Conservation (phyloP, 2,797 vertebrate species). For the Florisuga fusca region DNA sequence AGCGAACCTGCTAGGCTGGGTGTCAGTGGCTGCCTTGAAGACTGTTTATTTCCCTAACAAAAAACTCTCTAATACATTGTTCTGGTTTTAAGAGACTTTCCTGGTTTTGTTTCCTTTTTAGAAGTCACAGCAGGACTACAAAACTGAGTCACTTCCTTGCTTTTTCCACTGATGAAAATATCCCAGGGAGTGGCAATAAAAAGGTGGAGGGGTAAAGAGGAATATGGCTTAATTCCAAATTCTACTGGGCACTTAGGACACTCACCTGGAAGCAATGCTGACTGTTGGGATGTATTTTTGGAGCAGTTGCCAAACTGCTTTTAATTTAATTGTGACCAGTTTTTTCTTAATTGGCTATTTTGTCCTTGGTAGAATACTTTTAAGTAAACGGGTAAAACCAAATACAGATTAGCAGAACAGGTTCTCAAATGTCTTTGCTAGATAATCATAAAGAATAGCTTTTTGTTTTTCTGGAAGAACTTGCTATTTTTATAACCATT, state of each 20-base stretch:
- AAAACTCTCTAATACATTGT: conserved; percentile 48
- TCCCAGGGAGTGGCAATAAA: conserved; percentile 36
- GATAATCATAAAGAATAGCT: not conserved
- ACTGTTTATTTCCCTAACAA: not conserved
- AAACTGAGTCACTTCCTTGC: conserved; percentile 79
- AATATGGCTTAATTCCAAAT: not conserved
- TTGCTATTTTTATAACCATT: not conserved
- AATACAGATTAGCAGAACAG: not conserved
- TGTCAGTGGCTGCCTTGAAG: not conserved
- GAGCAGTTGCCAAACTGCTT: not conserved
- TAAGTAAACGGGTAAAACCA: not conserved
- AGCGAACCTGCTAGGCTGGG: not conserved
- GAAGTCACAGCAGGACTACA: conserved; percentile 28
- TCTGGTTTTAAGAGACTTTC: conserved; percentile 65
- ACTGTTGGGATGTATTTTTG: not conserved
- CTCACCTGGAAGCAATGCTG: not conserved
- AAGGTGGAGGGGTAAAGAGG: not conserved
- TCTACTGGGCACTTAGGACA: not conserved
- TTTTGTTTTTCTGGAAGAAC: not conserved
- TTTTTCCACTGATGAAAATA: conserved; percentile 60
- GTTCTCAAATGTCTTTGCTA: not conserved
- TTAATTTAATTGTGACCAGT: not conserved
- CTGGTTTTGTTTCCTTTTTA: conserved; percentile 76
- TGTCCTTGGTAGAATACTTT: not conserved
- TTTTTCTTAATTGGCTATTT: not conserved